phyloP scores from a whole-genome alignment of 2,113 vertebrate species.

The Nothoprocta pentlandii region DNA sequence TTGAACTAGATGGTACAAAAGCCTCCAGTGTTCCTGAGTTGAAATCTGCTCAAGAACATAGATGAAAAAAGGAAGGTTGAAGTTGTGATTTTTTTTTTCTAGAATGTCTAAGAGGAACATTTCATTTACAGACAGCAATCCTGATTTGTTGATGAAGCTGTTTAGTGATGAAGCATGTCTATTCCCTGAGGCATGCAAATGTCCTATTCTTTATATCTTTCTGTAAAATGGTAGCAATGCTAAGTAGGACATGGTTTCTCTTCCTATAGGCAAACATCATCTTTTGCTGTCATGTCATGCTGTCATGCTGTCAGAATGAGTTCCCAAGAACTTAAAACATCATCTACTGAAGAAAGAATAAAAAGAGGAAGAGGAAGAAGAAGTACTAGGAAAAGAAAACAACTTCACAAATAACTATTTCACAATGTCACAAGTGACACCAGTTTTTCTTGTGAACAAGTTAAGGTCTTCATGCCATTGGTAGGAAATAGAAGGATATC shows the following conservation, averaged over 20 bases:
- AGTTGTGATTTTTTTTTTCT: background rate
- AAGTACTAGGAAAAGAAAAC: background rate
- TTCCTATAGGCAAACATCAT: background rate
- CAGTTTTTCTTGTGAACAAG: background rate
- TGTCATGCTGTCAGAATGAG: background rate
- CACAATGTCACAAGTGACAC: background rate
- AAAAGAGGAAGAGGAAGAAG: background rate
- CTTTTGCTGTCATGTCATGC: accelerated
- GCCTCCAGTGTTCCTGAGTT: background rate
- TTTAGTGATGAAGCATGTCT: background rate
- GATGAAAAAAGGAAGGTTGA: background rate
- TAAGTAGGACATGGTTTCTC: background rate
- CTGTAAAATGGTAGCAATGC: background rate
- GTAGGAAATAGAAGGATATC: background rate
- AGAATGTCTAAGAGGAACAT: background rate
- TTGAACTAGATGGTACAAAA: background rate
- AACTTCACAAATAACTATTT: background rate
- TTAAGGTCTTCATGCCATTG: background rate
- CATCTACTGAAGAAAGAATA: accelerated
- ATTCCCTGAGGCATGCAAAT: background rate
- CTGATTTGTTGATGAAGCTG: background rate
- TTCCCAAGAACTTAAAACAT: background rate
- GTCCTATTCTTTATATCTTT: background rate
- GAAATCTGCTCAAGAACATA: background rate
- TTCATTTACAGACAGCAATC: background rate